Percentiles rank a stretch among this genome's conserved stretches.
Evolutionary conservation across 2,113 vertebrate genomes (phyloP).

Genomic region (Corythornis madagascariensis): DNA sequence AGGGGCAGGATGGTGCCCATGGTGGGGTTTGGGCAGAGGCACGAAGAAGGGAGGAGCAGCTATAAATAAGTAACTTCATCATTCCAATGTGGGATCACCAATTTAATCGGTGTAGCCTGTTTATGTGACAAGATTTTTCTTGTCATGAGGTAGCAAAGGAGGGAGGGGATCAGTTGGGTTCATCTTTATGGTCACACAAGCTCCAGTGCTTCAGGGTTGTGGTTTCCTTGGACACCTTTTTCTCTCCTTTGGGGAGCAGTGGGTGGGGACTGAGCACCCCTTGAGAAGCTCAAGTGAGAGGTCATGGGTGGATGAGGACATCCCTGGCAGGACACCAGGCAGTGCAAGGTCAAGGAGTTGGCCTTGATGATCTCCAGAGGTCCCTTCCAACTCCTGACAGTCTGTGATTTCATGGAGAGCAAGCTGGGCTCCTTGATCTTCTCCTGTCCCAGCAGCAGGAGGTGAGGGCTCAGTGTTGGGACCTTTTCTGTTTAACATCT

Average conservation of each 20-base stretch:
- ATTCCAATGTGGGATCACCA: neutral
- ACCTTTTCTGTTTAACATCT: no score
- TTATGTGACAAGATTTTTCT: neutral
- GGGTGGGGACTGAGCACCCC: neutral
- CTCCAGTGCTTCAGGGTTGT: accelerated
- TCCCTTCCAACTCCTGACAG: no score
- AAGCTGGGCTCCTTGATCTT: neutral
- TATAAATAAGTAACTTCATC: conserved; percentile 13
- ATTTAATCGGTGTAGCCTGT: neutral
- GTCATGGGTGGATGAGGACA: accelerated
- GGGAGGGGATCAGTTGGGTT: neutral
- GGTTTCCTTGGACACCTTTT: neutral
- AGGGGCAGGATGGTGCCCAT: neutral
- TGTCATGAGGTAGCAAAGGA: neutral
- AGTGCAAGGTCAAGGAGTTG: no score
- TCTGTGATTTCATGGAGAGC: no score
- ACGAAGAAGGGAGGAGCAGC: neutral
- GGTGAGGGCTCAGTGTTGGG: no score
- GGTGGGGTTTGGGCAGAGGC: conserved; percentile 8
- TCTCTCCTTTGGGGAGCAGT: neutral
- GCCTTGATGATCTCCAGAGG: no score
- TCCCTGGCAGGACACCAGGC: neutral
- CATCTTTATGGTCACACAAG: neutral
- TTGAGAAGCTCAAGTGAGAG: neutral
- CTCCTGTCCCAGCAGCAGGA: neutral